Percentiles rank a stretch among this genome's conserved stretches.
These are phyloP conservation scores for Sebastes kiyomatsui DNA, from an alignment of 2,797 vertebrate species.

Conservation along the genomic window DNA sequence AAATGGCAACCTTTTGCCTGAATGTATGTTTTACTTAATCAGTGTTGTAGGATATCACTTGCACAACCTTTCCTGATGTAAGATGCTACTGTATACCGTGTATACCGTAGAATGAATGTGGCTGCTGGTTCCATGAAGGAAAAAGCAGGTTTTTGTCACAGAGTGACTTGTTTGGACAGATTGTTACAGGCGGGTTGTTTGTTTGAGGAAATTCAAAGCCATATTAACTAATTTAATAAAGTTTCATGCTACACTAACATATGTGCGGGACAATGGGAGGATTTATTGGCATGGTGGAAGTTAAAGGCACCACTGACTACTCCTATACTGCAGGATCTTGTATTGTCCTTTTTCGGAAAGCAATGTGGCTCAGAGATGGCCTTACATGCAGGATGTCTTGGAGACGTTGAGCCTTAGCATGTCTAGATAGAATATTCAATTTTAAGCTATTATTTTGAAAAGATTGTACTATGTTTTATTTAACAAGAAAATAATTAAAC, in stretches of 20 bases:
- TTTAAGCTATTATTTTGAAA: not conserved
- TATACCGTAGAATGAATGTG: conserved; percentile 26
- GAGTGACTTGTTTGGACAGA: not conserved
- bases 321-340: not conserved
- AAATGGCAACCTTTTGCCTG: conserved; percentile 16
- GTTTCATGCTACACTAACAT: not conserved
- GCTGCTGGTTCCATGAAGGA: too few species aligned
- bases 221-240: conserved; percentile 33
- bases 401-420: too few species aligned
- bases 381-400: not conserved
- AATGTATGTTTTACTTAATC: conserved; percentile 28
- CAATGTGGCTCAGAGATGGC: conserved; percentile 37
- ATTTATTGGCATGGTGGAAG: not conserved
- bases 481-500: conserved; percentile 20
- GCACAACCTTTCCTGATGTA: too few species aligned
- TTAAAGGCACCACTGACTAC: not conserved
- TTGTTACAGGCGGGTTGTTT: not conserved
- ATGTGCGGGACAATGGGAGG: not conserved
- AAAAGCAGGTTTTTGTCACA: too few species aligned
- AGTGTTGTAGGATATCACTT: not conserved
- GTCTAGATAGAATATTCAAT: not conserved
- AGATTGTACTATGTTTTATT: conserved; percentile 27
- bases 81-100: conserved; percentile 52
- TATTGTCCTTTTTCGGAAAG: not conserved
- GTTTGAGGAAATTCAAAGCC: conserved; percentile 39